Percentiles rank a stretch among this genome's conserved stretches.
These are phyloP conservation scores for Vulpes lagopus DNA, from an alignment of 2,113 vertebrate species.

Conservation along the genomic window DNA sequence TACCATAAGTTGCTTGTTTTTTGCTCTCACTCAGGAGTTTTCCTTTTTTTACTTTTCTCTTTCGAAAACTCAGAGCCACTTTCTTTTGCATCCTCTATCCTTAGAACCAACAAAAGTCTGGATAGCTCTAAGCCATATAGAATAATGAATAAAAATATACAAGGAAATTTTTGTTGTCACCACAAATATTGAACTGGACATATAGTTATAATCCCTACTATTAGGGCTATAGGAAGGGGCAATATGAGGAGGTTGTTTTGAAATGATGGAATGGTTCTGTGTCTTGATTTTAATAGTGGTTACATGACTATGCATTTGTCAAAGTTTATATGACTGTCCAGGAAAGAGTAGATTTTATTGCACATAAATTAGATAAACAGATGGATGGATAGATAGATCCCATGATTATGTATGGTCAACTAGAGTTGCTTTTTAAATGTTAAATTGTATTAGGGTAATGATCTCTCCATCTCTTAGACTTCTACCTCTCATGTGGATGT, in stretches of 20 bases:
- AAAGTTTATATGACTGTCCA: background rate
- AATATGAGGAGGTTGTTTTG: background rate
- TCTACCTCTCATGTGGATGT: background rate
- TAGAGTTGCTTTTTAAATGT: background rate
- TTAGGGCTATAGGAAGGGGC: no score
- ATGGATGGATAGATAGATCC: background rate
- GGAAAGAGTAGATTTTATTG: background rate
- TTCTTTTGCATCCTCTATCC: background rate
- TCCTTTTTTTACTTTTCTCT: background rate
- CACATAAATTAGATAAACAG: background rate
- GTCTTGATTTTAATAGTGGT: no score
- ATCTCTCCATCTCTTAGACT: background rate
- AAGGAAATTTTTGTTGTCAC: background rate
- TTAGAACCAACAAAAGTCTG: background rate
- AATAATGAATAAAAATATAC: background rate
- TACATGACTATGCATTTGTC: background rate
- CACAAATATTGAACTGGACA: background rate
- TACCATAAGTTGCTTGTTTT: background rate
- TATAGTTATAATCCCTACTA: background rate
- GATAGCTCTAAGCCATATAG: background rate
- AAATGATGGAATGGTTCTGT: accelerated
- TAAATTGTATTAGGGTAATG: background rate
- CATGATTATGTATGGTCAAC: background rate
- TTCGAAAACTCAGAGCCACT: background rate
- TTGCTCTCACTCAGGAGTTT: background rate